phyloP scores from a whole-genome alignment of 2,797 vertebrate genomes.

The Manis crassicaudata region DNA sequence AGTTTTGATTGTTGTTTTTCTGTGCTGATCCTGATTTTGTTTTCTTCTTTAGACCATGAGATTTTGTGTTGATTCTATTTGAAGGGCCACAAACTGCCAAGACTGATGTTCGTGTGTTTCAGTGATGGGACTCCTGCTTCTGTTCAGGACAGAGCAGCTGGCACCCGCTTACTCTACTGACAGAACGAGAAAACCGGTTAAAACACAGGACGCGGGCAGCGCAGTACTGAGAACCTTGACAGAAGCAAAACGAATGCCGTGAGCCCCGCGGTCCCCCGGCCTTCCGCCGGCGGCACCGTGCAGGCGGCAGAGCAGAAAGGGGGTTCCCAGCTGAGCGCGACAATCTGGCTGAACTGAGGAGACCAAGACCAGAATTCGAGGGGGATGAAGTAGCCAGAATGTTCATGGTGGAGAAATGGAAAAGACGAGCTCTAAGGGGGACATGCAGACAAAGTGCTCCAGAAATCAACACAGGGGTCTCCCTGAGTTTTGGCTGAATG shows the following conservation, averaged over 20 bases:
- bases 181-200: constrained; percentile 10
- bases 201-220: neutral
- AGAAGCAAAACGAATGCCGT: constrained; percentile 12
- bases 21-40: neutral
- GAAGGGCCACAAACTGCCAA: neutral
- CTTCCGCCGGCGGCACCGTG: neutral
- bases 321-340: neutral
- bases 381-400: neutral
- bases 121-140: neutral
- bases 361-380: neutral
- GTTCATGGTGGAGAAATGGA: neutral
- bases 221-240: neutral
- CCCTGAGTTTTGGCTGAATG: neutral
- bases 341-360: neutral
- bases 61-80: neutral
- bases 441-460: neutral
- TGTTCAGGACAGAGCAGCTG: neutral
- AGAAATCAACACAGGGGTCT: neutral
- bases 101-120: neutral
- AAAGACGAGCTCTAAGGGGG: neutral
- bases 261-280: neutral
- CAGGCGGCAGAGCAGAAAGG: neutral
- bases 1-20: neutral
- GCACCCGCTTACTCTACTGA: neutral
- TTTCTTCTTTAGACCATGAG: neutral